A percentile compares a stretch with the other conserved stretches of the same genome.
Conservation (phyloP, 2,113 vertebrate species). For the Dicaeum eximium region DNA sequence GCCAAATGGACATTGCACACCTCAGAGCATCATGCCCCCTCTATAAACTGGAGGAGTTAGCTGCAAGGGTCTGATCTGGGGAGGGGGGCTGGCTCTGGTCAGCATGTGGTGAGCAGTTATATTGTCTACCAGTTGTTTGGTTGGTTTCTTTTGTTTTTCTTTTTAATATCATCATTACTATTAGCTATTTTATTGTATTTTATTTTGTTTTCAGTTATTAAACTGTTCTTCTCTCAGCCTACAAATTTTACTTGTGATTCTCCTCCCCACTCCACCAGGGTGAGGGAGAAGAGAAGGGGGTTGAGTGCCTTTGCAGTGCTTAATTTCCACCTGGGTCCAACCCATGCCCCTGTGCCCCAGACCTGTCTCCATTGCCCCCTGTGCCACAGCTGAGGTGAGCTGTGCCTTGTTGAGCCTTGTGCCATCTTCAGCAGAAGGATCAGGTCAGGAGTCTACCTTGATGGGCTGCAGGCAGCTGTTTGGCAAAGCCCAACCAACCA, state of each 20-base stretch:
- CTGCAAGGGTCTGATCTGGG: neutral
- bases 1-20: neutral
- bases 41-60: neutral
- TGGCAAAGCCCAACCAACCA: neutral
- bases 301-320: neutral
- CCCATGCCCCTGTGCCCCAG: neutral
- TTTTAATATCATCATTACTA: neutral
- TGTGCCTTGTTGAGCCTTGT: neutral
- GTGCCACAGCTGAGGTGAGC: accelerated
- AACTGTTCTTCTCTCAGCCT: neutral
- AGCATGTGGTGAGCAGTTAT: neutral
- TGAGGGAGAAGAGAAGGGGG: too few species aligned
- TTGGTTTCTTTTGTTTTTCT: neutral
- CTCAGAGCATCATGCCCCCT: neutral
- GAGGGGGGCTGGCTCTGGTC: neutral
- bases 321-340: neutral
- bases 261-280: neutral
- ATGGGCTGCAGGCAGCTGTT: neutral
- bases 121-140: neutral
- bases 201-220: neutral
- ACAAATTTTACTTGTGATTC: neutral
- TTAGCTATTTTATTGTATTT: neutral
- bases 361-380: neutral
- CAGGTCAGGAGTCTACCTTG: neutral
- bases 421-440: neutral